A percentile compares a stretch with the other conserved stretches of the same genome.
These are phyloP conservation scores for Alentia gelatinosa DNA, from an alignment of 2,888 invertebrate genomes.

Conservation along the genomic window DNA sequence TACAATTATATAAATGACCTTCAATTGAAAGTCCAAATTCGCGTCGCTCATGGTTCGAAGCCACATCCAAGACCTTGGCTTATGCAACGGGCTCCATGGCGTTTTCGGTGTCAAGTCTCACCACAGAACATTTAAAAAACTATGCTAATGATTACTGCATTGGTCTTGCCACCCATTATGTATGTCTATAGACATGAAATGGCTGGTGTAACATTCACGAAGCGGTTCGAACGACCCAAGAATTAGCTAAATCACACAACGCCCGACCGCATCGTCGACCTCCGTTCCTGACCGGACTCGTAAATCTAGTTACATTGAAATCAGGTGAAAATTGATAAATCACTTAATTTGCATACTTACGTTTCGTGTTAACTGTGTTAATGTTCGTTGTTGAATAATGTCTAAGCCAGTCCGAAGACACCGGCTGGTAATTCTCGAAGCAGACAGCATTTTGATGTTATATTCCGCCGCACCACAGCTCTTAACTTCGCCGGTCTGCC, in stretches of 20 bases:
- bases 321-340: not conserved
- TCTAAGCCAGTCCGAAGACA: slow-evolving; percentile 31
- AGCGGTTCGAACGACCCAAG: too few species aligned
- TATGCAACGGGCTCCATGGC: not conserved
- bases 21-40: not conserved
- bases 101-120: not conserved
- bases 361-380: not conserved
- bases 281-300: not conserved
- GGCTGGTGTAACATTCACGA: too few species aligned
- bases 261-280: not conserved
- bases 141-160: not conserved
- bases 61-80: slow-evolving; percentile 1
- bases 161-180: not conserved
- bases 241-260: not conserved
- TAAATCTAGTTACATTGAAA: not conserved
- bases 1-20: not conserved
- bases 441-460: slow-evolving; percentile 48
- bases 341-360: slow-evolving; percentile 4
- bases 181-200: not conserved
- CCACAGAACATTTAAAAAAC: too few species aligned
- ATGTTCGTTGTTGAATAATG: not conserved
- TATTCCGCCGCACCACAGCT: not conserved
- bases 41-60: not conserved
- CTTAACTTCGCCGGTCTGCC: not conserved
- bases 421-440: slow-evolving; percentile 43